Conservation (phyloP, 2,113 vertebrate species). For the Otocyon megalotis region DNA sequence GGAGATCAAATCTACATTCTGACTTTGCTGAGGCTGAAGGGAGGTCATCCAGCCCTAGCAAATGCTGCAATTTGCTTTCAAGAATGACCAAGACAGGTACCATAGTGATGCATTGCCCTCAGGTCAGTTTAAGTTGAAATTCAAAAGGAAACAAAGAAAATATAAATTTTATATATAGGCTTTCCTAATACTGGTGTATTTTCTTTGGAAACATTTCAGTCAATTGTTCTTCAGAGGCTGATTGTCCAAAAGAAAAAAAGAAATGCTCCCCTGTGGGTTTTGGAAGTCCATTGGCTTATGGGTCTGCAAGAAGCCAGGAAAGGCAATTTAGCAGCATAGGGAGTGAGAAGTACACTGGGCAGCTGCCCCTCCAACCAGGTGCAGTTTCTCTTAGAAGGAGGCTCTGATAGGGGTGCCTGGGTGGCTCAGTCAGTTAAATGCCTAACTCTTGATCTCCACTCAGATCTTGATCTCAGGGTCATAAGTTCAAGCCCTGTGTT, state of each 20-base stretch:
- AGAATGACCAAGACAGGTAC: background rate
- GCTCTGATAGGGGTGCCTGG: background rate
- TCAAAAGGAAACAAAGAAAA: slow-evolving; percentile 49
- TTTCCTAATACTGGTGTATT: slow-evolving; percentile 28
- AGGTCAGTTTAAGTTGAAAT: slow-evolving; percentile 40
- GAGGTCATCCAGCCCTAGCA: background rate
- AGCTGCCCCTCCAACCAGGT: background rate
- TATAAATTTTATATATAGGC: background rate
- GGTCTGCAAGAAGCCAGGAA: background rate
- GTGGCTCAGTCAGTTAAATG: too few relatives aligned
- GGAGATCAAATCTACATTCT: background rate
- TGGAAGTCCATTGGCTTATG: background rate
- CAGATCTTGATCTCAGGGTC: too few relatives aligned
- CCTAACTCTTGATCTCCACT: too few relatives aligned
- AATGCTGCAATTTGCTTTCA: background rate
- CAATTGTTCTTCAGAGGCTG: slow-evolving; percentile 33
- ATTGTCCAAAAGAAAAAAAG: slow-evolving; percentile 22
- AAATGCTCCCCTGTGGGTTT: background rate
- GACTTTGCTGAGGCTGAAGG: slow-evolving; percentile 2
- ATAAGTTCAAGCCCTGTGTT: too few relatives aligned
- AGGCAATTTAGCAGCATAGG: background rate
- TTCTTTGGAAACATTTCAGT: slow-evolving; percentile 35
- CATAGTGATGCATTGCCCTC: background rate
- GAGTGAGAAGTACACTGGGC: background rate
- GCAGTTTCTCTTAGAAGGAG: background rate